phyloP scores from a whole-genome alignment of 64 coral and sea anemone species.

The Hydrozoanthus tunicans region DNA sequence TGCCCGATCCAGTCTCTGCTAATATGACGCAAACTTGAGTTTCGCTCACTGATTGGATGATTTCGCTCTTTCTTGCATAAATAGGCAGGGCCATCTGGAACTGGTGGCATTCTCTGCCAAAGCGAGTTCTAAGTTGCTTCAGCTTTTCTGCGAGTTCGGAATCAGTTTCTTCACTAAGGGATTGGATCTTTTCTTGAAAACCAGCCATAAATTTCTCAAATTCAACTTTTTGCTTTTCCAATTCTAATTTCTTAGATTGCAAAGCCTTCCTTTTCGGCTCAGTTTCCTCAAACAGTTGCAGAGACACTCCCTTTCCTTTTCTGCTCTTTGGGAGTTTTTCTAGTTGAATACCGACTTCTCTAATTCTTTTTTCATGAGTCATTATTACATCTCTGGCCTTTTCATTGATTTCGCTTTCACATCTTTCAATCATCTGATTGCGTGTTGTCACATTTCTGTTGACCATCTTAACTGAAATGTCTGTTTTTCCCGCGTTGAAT shows the following conservation, averaged over 20 bases:
- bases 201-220: constrained; percentile 48
- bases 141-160: neutral
- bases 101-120: constrained; percentile 70
- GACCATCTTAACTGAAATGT: constrained; percentile 43
- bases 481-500: constrained; percentile 2
- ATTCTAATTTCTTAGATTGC: constrained; percentile 61
- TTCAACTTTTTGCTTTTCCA: constrained; percentile 50
- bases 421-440: constrained; percentile 14
- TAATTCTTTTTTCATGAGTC: constrained; percentile 38
- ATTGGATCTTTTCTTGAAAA: constrained; percentile 19
- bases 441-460: neutral
- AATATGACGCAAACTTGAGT: constrained; percentile 79
- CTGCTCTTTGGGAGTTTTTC: neutral
- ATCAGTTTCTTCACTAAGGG: constrained; percentile 25
- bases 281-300: constrained; percentile 48
- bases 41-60: constrained; percentile 60
- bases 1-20: constrained; percentile 88
- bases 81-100: constrained; percentile 74
- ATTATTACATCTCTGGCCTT: neutral
- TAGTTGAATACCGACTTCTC: neutral
- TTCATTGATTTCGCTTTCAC: constrained; percentile 29
- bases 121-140: constrained; percentile 42
- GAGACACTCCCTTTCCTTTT: constrained; percentile 40
- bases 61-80: constrained; percentile 70
- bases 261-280: constrained; percentile 58